Percentiles rank a stretch among this genome's conserved stretches.
These are phyloP conservation scores for Pempheris klunzingeri DNA, from an alignment of 2,797 vertebrate genomes.

Conservation along the genomic window DNA sequence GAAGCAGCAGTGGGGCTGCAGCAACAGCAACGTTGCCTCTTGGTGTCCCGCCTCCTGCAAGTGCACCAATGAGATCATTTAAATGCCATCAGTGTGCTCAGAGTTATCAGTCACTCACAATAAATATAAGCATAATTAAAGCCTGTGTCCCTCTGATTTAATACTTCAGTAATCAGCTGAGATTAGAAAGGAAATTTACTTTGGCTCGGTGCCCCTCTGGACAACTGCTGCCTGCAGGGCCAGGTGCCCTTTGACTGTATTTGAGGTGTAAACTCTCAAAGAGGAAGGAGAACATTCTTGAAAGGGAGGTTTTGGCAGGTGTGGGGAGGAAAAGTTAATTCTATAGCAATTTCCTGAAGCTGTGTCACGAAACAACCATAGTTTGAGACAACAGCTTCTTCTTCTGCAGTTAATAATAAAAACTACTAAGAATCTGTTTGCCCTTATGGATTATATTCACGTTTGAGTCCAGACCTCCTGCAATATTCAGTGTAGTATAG, in stretches of 20 bases:
- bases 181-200: constrained; percentile 48
- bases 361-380: constrained; percentile 39
- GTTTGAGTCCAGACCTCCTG: not conserved
- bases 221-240: constrained; percentile 31
- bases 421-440: not conserved
- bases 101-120: constrained; percentile 19
- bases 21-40: constrained; percentile 2
- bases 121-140: constrained; percentile 25
- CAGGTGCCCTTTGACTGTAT: constrained; percentile 29
- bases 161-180: constrained; percentile 24
- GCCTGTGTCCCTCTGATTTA: not conserved
- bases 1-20: constrained; percentile 49
- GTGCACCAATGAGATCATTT: constrained; percentile 57
- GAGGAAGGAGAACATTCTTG: constrained; percentile 48
- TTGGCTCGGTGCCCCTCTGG: constrained; percentile 27
- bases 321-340: constrained; percentile 22
- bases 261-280: constrained; percentile 37
- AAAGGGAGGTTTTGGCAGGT: constrained; percentile 34
- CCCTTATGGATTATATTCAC: not conserved
- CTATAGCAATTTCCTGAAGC: constrained; percentile 1
- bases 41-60: constrained; percentile 71
- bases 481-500: too few relatives aligned
- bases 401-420: not conserved
- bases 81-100: not conserved
- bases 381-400: constrained; percentile 15